These are phyloP conservation scores for Odontophorus gujanensis DNA, from an alignment of 2,113 vertebrate species.

Conservation along the genomic window DNA sequence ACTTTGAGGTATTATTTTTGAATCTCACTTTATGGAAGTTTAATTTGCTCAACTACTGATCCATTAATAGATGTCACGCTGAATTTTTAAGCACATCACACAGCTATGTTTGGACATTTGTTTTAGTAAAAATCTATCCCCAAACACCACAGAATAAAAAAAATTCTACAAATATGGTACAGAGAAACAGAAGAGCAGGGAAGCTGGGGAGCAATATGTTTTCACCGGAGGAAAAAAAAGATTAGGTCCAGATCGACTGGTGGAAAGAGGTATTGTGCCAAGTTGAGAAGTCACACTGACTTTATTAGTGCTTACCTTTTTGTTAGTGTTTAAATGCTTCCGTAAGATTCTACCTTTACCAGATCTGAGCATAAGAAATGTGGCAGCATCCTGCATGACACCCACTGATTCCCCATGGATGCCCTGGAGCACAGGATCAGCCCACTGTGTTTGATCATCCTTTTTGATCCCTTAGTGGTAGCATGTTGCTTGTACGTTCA, in stretches of 20 bases:
- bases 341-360: background rate
- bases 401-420: background rate
- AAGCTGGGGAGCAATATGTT: background rate
- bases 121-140: background rate
- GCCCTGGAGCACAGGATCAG: background rate
- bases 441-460: background rate
- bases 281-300: background rate
- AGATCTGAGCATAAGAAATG: background rate
- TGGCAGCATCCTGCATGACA: background rate
- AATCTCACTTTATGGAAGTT: background rate
- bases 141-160: background rate
- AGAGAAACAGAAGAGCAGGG: background rate
- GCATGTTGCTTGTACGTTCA: background rate
- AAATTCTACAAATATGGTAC: background rate
- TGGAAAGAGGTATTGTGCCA: background rate
- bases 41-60: slow-evolving; percentile 10
- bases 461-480: background rate
- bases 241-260: background rate
- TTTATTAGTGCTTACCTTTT: background rate
- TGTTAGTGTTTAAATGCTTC: background rate
- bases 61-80: slow-evolving; percentile 10
- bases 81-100: slow-evolving; percentile 7
- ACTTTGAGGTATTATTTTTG: background rate
- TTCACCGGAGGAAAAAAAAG: background rate
- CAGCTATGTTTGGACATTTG: background rate